A percentile compares a stretch with the other conserved stretches of the same genome.
These are phyloP conservation scores for Physeter macrocephalus DNA, from an alignment of 2,113 vertebrate genomes.

Conservation along the genomic window DNA sequence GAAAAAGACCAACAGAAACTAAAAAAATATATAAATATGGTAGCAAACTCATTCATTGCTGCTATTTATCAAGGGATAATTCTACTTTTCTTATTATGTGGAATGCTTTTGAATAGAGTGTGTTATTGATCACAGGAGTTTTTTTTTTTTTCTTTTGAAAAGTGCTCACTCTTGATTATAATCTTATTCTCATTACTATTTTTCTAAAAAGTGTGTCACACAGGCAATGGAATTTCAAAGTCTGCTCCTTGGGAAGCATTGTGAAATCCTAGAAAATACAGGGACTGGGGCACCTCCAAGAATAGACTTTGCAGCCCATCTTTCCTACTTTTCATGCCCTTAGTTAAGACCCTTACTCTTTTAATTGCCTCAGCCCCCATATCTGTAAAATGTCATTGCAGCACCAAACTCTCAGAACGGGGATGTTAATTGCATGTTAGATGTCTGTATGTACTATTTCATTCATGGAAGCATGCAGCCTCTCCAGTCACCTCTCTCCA, in stretches of 20 bases:
- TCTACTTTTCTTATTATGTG: background rate
- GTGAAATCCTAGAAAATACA: background rate
- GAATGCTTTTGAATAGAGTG: background rate
- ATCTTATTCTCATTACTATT: background rate
- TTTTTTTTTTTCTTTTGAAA: background rate
- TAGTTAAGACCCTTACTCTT: background rate
- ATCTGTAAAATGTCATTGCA: background rate
- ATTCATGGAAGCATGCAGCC: background rate
- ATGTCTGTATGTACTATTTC: background rate
- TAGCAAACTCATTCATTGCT: background rate
- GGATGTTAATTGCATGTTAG: background rate
- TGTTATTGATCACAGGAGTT: background rate
- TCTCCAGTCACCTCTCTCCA: background rate
- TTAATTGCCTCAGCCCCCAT: background rate
- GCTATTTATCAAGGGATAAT: background rate
- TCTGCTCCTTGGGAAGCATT: background rate
- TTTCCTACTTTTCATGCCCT: background rate
- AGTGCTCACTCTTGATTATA: background rate
- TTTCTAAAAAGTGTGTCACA: background rate
- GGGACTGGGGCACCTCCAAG: background rate
- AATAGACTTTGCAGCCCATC: background rate
- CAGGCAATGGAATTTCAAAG: background rate
- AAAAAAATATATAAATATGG: background rate
- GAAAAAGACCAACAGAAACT: slow-evolving; percentile 26
- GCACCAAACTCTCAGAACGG: background rate